Evolutionary conservation across 2,113 vertebrate species (phyloP), one percentile per base, ranked within the genome.

Genomic region (Chloropsis cyanopogon): DNA sequence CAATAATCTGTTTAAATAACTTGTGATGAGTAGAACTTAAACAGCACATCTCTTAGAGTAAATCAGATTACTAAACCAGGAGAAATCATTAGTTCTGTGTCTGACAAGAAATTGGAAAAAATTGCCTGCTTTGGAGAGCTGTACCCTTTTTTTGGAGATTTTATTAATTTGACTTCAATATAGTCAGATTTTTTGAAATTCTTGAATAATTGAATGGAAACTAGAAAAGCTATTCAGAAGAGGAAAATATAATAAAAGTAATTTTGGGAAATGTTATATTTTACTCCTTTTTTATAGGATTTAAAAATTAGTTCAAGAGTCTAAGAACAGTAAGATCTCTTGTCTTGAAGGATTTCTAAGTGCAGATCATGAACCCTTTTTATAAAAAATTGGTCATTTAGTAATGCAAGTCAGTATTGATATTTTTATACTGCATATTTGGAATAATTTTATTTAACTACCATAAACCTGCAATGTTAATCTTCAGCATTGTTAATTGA

Each of bases 1-100:
- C 79, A 79, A 57, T 80, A 88, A 86, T 93, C 71, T 94, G 41
- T 92, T 95, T 85, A 88, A 92, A 85, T 82, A 82, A 76, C 49
- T 95, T n/a, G 24, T 0, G 18, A 82, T 82, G 59, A 69, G 25
- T 80, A 68, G 72, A 80, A 65, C 33, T 90, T 61, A 81, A 75
- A 41, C 31, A 81, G 23, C 21, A 66, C 16, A 26, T 89, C 69
- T 86, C 72, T 61, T 54, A 44, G 86, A 70, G 42, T 42, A 79
- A 82, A 53, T 90, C 70, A 82, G 26, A 79, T 59, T 66, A 44
- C 6, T 92, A 84, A 88, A 31, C 5, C 24, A 46, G 33, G 54
- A 84, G 60, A 75, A 93, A 89, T 71, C 9, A 42, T 63, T 83
- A 81, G 42, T 46, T 88, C 12, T 50, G 18, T 52, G 24, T 44